Conservation (phyloP, 2,113 vertebrate genomes). For the Nothobranchius furzeri region DNA sequence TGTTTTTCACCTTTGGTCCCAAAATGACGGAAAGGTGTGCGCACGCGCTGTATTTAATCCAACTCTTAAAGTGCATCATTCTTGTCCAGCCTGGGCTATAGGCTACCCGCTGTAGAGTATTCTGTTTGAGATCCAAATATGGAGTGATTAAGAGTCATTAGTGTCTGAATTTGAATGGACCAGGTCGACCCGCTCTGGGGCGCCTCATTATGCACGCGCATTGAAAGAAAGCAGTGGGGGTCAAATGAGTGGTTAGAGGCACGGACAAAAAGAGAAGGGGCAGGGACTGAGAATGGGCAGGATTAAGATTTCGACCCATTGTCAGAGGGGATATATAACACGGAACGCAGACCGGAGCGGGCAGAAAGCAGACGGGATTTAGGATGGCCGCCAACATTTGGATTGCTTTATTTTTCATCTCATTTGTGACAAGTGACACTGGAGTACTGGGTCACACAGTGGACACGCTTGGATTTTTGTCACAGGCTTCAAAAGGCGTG, state of each 20-base stretch:
- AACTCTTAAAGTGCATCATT: not conserved
- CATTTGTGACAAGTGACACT: slow-evolving; percentile 7
- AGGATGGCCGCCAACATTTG: slow-evolving; percentile 42
- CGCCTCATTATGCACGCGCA: slow-evolving; percentile 80
- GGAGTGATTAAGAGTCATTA: slow-evolving; percentile 80
- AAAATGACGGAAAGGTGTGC: not conserved
- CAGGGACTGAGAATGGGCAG: slow-evolving; percentile 36
- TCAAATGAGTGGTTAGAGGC: slow-evolving; percentile 65
- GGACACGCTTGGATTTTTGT: slow-evolving; percentile 11
- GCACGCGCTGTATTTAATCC: not conserved
- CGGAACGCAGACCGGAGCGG: slow-evolving; percentile 1
- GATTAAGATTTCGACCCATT: too few relatives aligned
- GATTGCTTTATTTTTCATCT: slow-evolving; percentile 47
- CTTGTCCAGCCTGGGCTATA: slow-evolving; percentile 2
- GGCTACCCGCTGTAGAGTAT: slow-evolving; percentile 52
- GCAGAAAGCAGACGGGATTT: slow-evolving; percentile 14
- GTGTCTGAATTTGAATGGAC: slow-evolving; percentile 75
- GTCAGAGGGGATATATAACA: too few relatives aligned
- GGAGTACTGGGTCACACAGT: slow-evolving; percentile 54
- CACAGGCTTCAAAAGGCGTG: not conserved
- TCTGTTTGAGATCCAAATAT: slow-evolving; percentile 57
- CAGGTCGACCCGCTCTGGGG: slow-evolving; percentile 61
- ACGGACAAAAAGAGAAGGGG: slow-evolving; percentile 72
- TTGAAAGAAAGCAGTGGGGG: slow-evolving; percentile 68
- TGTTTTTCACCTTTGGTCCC: not conserved